Conservation (phyloP, 2,888 invertebrate genomes). For the Drepanosiphum platanoidis region DNA sequence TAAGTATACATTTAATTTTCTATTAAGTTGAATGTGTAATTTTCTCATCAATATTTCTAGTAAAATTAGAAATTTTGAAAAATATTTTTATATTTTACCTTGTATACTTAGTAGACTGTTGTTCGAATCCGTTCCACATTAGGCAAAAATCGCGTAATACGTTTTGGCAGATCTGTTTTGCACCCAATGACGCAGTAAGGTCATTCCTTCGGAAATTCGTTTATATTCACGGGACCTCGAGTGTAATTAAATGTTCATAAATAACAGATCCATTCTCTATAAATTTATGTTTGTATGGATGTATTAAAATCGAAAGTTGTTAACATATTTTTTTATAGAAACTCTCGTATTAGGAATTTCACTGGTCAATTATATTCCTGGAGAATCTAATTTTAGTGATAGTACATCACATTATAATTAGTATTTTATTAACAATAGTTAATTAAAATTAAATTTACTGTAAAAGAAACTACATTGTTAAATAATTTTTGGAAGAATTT, state of each 20-base stretch:
- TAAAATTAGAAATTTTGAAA: not conserved
- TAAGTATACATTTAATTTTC: not conserved
- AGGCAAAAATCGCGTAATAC: conserved; percentile 15
- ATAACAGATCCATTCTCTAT: conserved; percentile 24
- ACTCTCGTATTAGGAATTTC: not conserved
- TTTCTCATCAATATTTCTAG: not conserved
- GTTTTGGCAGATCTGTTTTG: conserved; percentile 26
- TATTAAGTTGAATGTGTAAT: not conserved
- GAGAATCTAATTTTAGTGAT: not conserved
- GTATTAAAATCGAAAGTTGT: not conserved
- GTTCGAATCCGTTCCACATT: conserved; percentile 24
- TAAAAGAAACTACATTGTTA: not conserved
- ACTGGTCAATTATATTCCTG: not conserved
- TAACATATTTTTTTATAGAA: not conserved
- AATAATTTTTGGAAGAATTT: too few species aligned
- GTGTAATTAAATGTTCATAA: conserved; percentile 10
- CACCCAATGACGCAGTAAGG: conserved; percentile 47
- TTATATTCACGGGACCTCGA: conserved; percentile 33
- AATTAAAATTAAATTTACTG: too few species aligned
- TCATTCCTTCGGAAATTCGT: conserved; percentile 40
- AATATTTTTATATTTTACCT: conserved; percentile 39
- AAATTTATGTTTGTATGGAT: not conserved
- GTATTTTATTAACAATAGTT: too few species aligned
- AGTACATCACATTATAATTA: not conserved
- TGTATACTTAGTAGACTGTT: conserved; percentile 24